These are phyloP conservation scores for Siniperca obscura DNA, from an alignment of 2,797 vertebrate species.

Conservation along the genomic window DNA sequence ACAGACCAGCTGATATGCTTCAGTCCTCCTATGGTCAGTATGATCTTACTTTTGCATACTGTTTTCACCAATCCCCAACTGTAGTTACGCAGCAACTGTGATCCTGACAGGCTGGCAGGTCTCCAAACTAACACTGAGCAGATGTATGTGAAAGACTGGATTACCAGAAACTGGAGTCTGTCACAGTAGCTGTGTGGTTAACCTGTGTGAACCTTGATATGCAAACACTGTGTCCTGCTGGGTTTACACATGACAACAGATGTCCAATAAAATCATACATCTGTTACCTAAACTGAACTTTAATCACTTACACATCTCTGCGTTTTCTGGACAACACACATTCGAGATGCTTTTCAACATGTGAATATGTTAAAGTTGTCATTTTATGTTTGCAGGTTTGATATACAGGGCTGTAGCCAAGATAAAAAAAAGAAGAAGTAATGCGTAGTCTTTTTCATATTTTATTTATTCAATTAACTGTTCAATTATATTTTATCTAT, in stretches of 20 bases:
- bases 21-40: not conserved
- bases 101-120: not conserved
- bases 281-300: not conserved
- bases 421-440: not conserved
- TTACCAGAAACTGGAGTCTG: not conserved
- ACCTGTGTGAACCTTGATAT: conserved; percentile 1
- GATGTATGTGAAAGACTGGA: not conserved
- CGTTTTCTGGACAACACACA: too few species aligned
- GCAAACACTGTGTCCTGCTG: not conserved
- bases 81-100: not conserved
- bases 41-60: not conserved
- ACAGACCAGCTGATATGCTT: not conserved
- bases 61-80: not conserved
- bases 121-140: not conserved
- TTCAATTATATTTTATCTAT: not conserved
- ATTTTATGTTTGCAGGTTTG: not conserved
- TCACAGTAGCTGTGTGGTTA: conserved; percentile 10
- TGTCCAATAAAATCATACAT: not conserved
- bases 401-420: not conserved
- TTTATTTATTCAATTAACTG: not conserved
- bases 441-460: too few species aligned
- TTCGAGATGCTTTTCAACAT: not conserved
- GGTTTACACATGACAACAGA: not conserved
- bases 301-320: not conserved
- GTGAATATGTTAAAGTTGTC: not conserved